Evolutionary conservation across 2,113 vertebrate species (phyloP), one percentile per base, ranked within the genome.

Genomic region (Polyodon spathula): DNA sequence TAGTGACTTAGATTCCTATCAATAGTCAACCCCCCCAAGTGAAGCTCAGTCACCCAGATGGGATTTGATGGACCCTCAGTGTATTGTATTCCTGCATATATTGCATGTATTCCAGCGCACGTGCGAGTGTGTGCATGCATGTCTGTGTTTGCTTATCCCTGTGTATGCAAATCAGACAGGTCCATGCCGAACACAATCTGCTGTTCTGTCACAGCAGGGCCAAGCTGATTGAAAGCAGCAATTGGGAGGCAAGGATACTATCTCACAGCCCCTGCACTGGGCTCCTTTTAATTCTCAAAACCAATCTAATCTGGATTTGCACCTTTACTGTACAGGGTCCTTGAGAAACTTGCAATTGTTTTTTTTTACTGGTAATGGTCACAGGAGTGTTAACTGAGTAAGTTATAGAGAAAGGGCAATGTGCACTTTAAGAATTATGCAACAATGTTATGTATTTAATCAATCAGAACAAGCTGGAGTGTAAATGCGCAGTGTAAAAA

Each of bases 31-130:
- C 37, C 38, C 14, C 27, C 27, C 27, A 27, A 27, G 27, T 27
- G 3, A 27, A 27, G 46, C 42, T 64, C 62, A 44, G 38, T 64
- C 62, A 58, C 62, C 62, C 56, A 58, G 56, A 58, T 64, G 62
- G 62, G 62, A 59, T 39, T 56, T 58, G 62, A 58, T 59, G 62
- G n/a, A 27, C 6, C 9, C 12, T 50, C 48, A 9, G 48, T 4
- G 12, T 11, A 4, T 14, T n/a, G 46, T 50, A n/a, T 12, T 8
- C n/a, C 10, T 50, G 9, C 6, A n/a, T 14, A n/a, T n/a, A n/a
- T n/a, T n/a, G 62, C 38, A 43, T 48, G 48, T 6, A 40, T 44
- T n/a, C 54, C 46, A 42, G 56, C 37, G 63, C 27, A 14, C 17
- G 51, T 37, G 50, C 43, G 63, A 51, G 37, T 12, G 46, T 12